phyloP scores from a whole-genome alignment of 2,113 vertebrate genomes.

The Chauna torquata region DNA sequence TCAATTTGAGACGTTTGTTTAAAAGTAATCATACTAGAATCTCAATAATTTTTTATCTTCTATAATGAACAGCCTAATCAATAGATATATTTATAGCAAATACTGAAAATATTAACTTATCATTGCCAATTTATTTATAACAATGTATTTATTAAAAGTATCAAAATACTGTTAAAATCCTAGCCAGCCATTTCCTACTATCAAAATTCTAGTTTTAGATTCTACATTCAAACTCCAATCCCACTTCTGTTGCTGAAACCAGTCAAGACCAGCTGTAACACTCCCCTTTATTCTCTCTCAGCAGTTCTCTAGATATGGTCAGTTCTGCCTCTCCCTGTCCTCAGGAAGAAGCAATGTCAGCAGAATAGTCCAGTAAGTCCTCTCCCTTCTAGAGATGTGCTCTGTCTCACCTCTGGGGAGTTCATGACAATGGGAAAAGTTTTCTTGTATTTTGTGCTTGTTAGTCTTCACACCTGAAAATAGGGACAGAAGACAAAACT shows the following conservation, averaged over 20 bases:
- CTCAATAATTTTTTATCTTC: background rate
- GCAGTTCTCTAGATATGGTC: background rate
- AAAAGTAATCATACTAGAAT: background rate
- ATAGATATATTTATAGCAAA: background rate
- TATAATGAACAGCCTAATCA: background rate
- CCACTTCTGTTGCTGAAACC: background rate
- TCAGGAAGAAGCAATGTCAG: background rate
- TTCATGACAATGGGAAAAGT: background rate
- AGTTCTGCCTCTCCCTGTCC: background rate
- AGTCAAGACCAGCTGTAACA: background rate
- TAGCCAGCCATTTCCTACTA: background rate
- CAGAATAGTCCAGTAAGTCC: background rate
- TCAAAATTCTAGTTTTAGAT: background rate
- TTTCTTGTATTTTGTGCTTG: background rate
- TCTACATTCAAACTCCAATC: background rate
- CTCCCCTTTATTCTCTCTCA: background rate
- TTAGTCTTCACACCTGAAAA: background rate
- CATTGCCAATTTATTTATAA: background rate
- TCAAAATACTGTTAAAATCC: background rate
- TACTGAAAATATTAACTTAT: background rate
- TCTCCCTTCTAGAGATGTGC: background rate
- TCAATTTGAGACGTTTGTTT: background rate
- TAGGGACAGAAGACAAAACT: background rate
- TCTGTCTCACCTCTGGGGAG: background rate
- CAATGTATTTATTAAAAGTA: background rate